Base-by-base conservation (phyloP, 2,888 invertebrate species). In the Diarsia brunnea region DNA sequence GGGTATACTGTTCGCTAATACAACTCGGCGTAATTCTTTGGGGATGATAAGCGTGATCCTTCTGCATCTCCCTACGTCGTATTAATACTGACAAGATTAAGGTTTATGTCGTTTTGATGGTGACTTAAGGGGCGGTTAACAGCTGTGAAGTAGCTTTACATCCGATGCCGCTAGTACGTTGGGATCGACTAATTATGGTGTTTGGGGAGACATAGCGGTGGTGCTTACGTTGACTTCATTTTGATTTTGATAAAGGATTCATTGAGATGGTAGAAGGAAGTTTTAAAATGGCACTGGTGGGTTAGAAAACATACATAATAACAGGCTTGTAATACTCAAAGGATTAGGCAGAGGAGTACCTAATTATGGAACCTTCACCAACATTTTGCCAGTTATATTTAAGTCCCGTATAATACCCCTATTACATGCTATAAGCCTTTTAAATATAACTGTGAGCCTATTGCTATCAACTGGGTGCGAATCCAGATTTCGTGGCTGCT, bases 71-170 rank as follows among this genome's bases (percentile, higher is more conserved):
- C 16, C n/a, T 53, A 10, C 14, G 2, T n/a, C 11, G 21, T 43
- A 73, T 53, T 81, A 71, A 74, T 73, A 76, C 66, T 58, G 70
- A 51, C 69, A 78, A 84, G 87, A 87, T 86, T 79, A 87, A 73
- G 74, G 83, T 83, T 86, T 81, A 86, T 78, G 64, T 61, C 75
- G 51, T 74, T 82, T 86, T 85, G 77, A 85, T 87, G 84, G 82
- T 76, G 77, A 82, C 67, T 75, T 79, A 82, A 78, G 73, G 45
- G 55, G 55, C 27, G 65, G 78, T 80, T 66, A 81, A 64, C 55
- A 66, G 65, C 69, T 74, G 64, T 81, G 75, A 84, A 81, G 64
- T 70, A 63, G 69, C 77, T 85, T 80, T 77, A 78, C 75, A 78
- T 66, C 73, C 73, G 51, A 78, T 72, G 73, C 72, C 53, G n/a